phyloP scores from a whole-genome alignment of 2,797 vertebrate species.

The Gambusia yucatana region DNA sequence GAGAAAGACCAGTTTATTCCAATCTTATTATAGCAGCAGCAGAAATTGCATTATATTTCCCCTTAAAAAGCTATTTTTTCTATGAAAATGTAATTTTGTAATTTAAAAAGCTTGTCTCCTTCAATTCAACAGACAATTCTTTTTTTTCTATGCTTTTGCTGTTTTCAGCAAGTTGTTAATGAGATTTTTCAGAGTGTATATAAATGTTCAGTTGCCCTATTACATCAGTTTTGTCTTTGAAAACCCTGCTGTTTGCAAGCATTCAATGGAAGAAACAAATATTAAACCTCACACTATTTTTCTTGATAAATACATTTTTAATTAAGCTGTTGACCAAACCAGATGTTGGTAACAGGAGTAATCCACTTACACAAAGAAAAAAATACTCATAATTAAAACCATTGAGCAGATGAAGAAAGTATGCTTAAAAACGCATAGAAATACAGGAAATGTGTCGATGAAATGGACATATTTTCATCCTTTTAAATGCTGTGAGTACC shows the following conservation, averaged over 20 bases:
- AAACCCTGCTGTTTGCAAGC: conserved; percentile 34
- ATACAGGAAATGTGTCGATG: background rate
- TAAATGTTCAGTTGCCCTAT: conserved; percentile 35
- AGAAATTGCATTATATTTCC: conserved; percentile 43
- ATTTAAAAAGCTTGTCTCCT: conserved; percentile 49
- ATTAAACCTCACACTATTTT: conserved; percentile 14
- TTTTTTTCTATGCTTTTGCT: conserved; percentile 48
- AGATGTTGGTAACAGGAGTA: background rate
- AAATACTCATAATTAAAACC: background rate
- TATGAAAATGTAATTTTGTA: conserved; percentile 37
- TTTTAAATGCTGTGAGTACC: background rate
- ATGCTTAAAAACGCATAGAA: background rate
- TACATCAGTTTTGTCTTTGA: conserved; percentile 29
- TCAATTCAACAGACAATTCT: conserved; percentile 27
- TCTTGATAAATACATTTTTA: conserved; percentile 3
- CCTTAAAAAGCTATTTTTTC: conserved; percentile 50
- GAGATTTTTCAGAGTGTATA: conserved; percentile 41
- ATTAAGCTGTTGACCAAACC: background rate
- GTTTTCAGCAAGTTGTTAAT: conserved; percentile 57
- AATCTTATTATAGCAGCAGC: conserved; percentile 38
- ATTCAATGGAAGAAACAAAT: background rate
- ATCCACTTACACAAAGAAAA: background rate
- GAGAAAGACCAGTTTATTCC: conserved; percentile 50
- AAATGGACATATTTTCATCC: background rate
- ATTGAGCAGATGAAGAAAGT: background rate